These are phyloP conservation scores for Oryzias woworae DNA, from an alignment of 2,113 vertebrate genomes.

Conservation along the genomic window DNA sequence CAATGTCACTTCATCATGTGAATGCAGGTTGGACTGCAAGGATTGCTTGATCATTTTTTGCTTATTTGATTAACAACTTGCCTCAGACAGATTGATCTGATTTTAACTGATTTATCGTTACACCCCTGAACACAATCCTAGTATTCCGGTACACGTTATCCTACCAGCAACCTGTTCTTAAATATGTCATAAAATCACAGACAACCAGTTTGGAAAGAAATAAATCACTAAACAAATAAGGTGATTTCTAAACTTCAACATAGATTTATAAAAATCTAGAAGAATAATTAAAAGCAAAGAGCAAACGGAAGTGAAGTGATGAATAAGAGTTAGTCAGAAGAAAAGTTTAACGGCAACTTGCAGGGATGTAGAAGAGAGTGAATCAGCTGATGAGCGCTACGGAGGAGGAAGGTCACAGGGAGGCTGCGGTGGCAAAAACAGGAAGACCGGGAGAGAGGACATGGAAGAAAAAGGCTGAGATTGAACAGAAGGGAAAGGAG, in stretches of 20 bases:
- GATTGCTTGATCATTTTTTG: too few species aligned
- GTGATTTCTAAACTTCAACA: background rate
- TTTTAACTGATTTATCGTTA: too few species aligned
- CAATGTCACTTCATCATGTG: too few species aligned
- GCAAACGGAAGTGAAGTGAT: background rate
- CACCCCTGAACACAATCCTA: too few species aligned
- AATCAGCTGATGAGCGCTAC: constrained; percentile 17
- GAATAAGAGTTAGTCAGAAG: background rate
- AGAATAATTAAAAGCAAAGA: background rate
- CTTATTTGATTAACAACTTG: too few species aligned
- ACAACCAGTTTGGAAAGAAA: too few species aligned
- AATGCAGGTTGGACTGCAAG: too few species aligned
- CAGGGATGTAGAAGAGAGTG: constrained; percentile 3
- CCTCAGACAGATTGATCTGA: too few species aligned
- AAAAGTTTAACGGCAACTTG: background rate
- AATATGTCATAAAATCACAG: too few species aligned
- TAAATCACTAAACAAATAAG: too few species aligned
- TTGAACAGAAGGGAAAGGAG: constrained; percentile 5
- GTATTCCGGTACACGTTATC: too few species aligned
- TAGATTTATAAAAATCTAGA: background rate
- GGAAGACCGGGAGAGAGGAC: constrained; percentile 35
- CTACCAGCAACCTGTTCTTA: too few species aligned
- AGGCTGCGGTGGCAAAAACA: constrained; percentile 52
- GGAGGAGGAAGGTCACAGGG: constrained; percentile 8
- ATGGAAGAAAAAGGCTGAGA: constrained; percentile 4